A percentile compares a stretch with the other conserved stretches of the same genome.
phyloP scores from a whole-genome alignment of 2,113 vertebrate species.

The Urocitellus parryii region DNA sequence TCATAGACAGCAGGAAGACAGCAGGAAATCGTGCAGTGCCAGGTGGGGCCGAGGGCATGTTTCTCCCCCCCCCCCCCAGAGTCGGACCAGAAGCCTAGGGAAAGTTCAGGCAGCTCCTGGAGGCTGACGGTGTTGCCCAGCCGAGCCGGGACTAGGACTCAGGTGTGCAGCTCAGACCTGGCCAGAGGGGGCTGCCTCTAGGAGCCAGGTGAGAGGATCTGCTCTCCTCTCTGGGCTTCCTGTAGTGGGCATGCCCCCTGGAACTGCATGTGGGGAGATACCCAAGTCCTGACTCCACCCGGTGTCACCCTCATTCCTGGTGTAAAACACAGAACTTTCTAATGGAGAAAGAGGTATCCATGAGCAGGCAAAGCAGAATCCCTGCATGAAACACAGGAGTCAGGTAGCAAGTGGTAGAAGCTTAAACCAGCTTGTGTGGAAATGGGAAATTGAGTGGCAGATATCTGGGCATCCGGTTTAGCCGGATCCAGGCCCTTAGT shows the following conservation, averaged over 20 bases:
- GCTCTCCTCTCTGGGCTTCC: fast-evolving
- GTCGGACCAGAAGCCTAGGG: neutral
- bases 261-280: neutral
- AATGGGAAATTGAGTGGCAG: neutral
- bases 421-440: neutral
- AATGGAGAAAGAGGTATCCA: neutral
- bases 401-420: neutral
- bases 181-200: fast-evolving
- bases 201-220: fast-evolving
- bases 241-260: neutral
- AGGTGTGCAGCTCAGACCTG: too few relatives aligned
- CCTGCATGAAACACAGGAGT: too few relatives aligned
- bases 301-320: fast-evolving
- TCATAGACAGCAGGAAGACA: too few relatives aligned
- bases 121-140: neutral
- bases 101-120: neutral
- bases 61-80: too few relatives aligned
- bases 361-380: fast-evolving
- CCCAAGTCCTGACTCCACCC: neutral
- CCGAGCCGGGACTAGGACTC: neutral
- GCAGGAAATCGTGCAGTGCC: neutral
- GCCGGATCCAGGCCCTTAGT: neutral
- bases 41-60: too few relatives aligned
- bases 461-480: neutral
- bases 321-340: neutral